Conservation (phyloP, 2,888 invertebrate species). For the Elmis aenea region DNA sequence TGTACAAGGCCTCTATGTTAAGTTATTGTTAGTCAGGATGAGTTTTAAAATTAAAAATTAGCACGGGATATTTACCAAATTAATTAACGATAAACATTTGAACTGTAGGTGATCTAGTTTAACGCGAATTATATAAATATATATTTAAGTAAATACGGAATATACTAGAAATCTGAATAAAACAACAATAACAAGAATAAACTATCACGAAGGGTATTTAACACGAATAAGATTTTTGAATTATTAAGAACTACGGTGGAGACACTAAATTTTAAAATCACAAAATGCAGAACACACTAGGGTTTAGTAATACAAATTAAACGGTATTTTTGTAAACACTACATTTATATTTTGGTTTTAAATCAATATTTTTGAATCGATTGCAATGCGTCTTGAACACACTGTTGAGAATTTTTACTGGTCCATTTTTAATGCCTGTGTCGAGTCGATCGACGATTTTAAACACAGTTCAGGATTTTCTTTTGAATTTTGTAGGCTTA, state of each 20-base stretch:
- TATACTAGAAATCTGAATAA: too few species aligned
- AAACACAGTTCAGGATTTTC: constrained; percentile 6
- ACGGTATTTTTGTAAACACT: constrained; percentile 19
- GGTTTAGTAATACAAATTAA: constrained; percentile 26
- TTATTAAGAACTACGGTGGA: too few species aligned
- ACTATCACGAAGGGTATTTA: too few species aligned
- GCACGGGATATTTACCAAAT: too few species aligned
- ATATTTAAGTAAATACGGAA: too few species aligned
- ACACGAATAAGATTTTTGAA: too few species aligned
- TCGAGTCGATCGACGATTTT: neutral
- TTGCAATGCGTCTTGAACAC: constrained; percentile 18
- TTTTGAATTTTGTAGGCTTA: constrained; percentile 15
- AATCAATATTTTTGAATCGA: constrained; percentile 44
- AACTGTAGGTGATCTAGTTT: constrained; percentile 13
- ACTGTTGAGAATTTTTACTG: neutral
- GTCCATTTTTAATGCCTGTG: neutral
- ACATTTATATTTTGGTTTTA: constrained; percentile 22
- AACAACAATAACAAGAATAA: constrained; percentile 15
- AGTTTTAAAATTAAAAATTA: too few species aligned
- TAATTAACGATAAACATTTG: constrained; percentile 9
- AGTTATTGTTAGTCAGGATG: constrained; percentile 2
- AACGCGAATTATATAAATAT: too few species aligned
- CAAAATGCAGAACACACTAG: constrained; percentile 42
- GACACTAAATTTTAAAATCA: constrained; percentile 35
- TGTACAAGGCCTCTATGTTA: constrained; percentile 15